Base-by-base conservation (phyloP, 2,888 invertebrate species). In the Nyleta sp. region DNA sequence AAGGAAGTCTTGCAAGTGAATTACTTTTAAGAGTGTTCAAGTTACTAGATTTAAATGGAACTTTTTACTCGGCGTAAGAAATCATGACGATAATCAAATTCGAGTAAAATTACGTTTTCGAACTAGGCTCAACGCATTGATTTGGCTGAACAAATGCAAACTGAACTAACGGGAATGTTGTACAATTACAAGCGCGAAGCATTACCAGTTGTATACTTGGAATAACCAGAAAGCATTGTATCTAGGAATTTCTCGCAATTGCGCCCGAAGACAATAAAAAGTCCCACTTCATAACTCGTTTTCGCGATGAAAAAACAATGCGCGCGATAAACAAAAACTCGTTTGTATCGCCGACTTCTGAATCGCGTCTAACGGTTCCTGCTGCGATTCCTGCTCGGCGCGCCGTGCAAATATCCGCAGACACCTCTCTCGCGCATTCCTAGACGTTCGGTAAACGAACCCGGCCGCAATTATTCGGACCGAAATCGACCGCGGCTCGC, bases 341-440 rank as follows among this genome's bases (percentile, higher is more conserved):
- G 65, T 53, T 64, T 53, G 52, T 7, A 48, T 42, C 33, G 31
- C 10, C 57, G 48, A 57, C 57, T 68, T 68, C 48, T 44, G 40
- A 70, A 68, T 57, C 57, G 55, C 28, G 38, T 48, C 67, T 57
- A 57, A 68, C 67, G 67, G 57, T 68, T 68, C 18, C 31, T n/a
- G 7, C 10, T n/a, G 35, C 40, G 22, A 46, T 31, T 52, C 15
- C 42, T 18, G 31, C 2, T 48, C 28, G 48, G 13, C 31, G 2
- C 2, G 20, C 7, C 31, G 65, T 53, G 44, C 68, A 50, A 65
- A 65, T 31, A 18, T 53, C 20, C 17, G 1, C 13, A 20, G 24
- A 57, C 68, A 46, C 55, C 28, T 28, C 28, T 28, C 13, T 31
- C 13, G 53, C 65, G 42, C 40, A 64, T 65, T 65, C 65, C 65